These are phyloP conservation scores for Papilio glaucus DNA, from an alignment of 1,140 invertebrate genomes.

Conservation along the genomic window DNA sequence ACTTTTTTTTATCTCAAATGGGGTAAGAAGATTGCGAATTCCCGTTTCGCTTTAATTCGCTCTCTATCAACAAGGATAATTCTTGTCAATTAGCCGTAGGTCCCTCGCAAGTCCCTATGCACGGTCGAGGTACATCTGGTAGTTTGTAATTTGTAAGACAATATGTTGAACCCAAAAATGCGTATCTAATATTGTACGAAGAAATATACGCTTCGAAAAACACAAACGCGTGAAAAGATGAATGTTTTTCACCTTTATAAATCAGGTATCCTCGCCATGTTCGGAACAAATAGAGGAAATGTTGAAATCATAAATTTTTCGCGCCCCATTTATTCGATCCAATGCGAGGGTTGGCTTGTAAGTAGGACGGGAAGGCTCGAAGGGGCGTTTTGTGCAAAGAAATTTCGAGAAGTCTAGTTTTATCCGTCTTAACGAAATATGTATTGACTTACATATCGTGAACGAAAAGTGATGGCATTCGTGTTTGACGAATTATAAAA, in stretches of 20 bases:
- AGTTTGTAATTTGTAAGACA: conserved; percentile 23
- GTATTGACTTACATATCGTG: not conserved
- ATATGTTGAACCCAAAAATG: too few species aligned
- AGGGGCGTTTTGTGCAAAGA: conserved; percentile 46
- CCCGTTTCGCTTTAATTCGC: not conserved
- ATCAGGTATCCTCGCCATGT: conserved; percentile 42
- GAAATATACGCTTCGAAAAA: not conserved
- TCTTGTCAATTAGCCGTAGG: conserved; percentile 2
- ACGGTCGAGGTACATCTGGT: conserved; percentile 1
- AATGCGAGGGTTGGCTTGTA: conserved; percentile 58
- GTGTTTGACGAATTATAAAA: not conserved
- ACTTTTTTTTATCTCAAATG: not conserved
- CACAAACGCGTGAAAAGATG: not conserved
- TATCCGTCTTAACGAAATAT: conserved; percentile 27
- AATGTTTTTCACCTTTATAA: conserved; percentile 33
- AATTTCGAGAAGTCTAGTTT: conserved; percentile 35
- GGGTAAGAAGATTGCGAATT: not conserved
- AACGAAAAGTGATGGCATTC: not conserved
- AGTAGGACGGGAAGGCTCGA: conserved; percentile 57
- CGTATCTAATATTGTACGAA: conserved; percentile 1
- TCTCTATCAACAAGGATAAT: conserved; percentile 5
- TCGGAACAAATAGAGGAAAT: conserved; percentile 50
- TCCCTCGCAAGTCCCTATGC: not conserved
- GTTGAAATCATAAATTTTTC: conserved; percentile 70
- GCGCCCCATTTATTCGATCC: conserved; percentile 72